phyloP scores from a whole-genome alignment of 2,797 vertebrate species.

The Rhadinocentrus ornatus region DNA sequence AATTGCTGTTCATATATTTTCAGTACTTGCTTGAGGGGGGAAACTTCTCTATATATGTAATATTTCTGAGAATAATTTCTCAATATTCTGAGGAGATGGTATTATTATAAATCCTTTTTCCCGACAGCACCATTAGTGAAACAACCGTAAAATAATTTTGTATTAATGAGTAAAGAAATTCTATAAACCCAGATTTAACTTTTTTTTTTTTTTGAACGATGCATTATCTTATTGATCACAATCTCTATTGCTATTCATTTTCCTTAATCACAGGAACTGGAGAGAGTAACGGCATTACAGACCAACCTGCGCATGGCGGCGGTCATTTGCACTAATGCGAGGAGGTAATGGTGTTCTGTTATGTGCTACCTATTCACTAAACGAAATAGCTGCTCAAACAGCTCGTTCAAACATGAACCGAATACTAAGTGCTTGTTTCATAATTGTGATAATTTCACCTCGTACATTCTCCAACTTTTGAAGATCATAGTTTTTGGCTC shows the following conservation, averaged over 20 bases:
- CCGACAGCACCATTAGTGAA: too few relatives aligned
- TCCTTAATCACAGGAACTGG: slow-evolving; percentile 88
- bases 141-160: neutral
- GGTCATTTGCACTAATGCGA: slow-evolving; percentile 96
- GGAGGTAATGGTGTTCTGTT: slow-evolving; percentile 80
- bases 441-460: slow-evolving; percentile 6
- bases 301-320: slow-evolving; percentile 93
- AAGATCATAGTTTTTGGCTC: slow-evolving; percentile 1
- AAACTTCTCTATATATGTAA: neutral
- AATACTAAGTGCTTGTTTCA: slow-evolving; percentile 26
- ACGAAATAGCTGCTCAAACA: slow-evolving; percentile 26
- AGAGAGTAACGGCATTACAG: slow-evolving; percentile 94
- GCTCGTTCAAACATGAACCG: slow-evolving; percentile 19
- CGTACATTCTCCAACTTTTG: slow-evolving; percentile 1
- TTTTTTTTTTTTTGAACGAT: neutral
- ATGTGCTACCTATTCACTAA: slow-evolving; percentile 3
- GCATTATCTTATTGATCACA: neutral
- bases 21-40: neutral
- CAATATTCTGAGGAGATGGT: neutral
- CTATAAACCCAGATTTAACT: too few relatives aligned
- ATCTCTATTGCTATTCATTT: neutral
- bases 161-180: neutral
- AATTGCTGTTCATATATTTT: slow-evolving; percentile 2
- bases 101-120: too few relatives aligned
- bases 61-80: neutral